Base-by-base conservation (phyloP, 2,113 vertebrate genomes). In the Dromaius novaehollandiae region DNA sequence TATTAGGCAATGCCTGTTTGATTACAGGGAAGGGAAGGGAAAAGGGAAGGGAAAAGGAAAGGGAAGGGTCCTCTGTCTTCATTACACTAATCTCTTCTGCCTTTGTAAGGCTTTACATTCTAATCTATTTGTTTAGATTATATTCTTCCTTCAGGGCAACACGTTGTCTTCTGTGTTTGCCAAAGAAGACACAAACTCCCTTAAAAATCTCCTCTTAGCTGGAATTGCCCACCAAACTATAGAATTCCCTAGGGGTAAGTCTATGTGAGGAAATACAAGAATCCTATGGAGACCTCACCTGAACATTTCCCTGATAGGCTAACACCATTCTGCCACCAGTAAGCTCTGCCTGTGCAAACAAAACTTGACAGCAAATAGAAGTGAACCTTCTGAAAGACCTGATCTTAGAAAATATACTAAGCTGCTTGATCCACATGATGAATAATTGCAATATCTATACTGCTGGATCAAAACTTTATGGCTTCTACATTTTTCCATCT, bases 311-410 rank as follows among this genome's bases (percentile, higher is more conserved):
- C 34, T 46, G 55, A 26, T 26, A 81, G 76, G 24, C 48, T 51
- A 86, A 71, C 34, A 42, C 12, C 18, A 18, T 32, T 56, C n/a
- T 48, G 28, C 38, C 60, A 90, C 28, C 4, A 14, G 48, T 80
- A 92, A 81, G 60, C 77, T 90, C 76, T 80, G 26, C 50, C 81
- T 71, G 36, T 48, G 64, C 68, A 93, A 71, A 77, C 22, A 93
- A 87, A 83, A 71, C 73, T 70, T 82, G 42, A 82, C 51, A 95
- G 58, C 40, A 86, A 86, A 89, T 42, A 94, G 24, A 60, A 25
- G 25, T 79, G 56, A 95, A 90, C 48, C n/a, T 90, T 79, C 79
- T 68, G 38, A 92, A 96, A 91, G 32, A 84, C 20, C 36, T 44
- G 55, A 61, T 82, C 66, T 69, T 88, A 88, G 68, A 91, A 82